Evolutionary conservation across 2,797 vertebrate species (phyloP).

Genomic region (Paguma larvata): DNA sequence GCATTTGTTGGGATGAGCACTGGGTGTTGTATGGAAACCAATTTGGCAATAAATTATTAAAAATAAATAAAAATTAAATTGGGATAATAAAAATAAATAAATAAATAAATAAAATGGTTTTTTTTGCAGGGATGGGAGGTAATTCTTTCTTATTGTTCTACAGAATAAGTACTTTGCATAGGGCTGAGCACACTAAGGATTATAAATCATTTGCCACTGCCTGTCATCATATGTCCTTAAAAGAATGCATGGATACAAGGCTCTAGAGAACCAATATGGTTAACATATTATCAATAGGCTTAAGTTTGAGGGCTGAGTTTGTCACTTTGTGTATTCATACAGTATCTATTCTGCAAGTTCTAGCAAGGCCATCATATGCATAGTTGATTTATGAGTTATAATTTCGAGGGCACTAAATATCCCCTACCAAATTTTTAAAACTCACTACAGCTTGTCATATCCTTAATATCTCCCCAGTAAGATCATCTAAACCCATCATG

Average conservation of each 20-base stretch:
- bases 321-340: background rate
- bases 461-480: background rate
- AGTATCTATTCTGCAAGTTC: background rate
- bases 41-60: no score
- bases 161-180: background rate
- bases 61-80: constrained; percentile 93
- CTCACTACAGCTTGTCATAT: background rate
- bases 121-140: no score
- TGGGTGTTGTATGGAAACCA: no score
- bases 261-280: background rate
- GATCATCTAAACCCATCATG: background rate
- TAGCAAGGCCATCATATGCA: background rate
- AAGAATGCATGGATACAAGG: background rate
- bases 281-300: background rate
- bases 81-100: no score
- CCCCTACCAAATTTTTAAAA: background rate
- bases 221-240: background rate
- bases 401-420: background rate
- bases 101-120: background rate
- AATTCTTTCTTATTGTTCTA: background rate
- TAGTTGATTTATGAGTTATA: background rate
- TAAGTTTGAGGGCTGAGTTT: background rate
- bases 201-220: background rate
- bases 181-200: background rate
- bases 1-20: no score